These are phyloP conservation scores for Sphyrna mokarran DNA, from an alignment of 2,113 vertebrate species.

Conservation along the genomic window DNA sequence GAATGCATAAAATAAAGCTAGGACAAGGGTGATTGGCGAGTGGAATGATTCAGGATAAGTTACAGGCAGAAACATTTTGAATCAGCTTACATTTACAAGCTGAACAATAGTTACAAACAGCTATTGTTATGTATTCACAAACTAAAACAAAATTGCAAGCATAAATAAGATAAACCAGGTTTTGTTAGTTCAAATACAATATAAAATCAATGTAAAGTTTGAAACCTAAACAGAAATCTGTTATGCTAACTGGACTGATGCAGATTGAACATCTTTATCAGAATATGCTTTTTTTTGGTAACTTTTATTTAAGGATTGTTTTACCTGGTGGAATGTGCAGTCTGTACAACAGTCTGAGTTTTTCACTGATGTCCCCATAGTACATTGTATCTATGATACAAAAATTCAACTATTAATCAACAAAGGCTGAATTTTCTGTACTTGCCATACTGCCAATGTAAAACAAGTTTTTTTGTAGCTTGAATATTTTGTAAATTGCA, in stretches of 20 bases:
- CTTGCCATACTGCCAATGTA: background rate
- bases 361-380: conserved; percentile 89
- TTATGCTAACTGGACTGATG: background rate
- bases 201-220: background rate
- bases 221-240: background rate
- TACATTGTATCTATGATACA: conserved; percentile 73
- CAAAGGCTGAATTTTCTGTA: background rate
- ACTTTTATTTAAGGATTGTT: conserved; percentile 37
- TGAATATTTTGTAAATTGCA: background rate
- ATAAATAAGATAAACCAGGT: background rate
- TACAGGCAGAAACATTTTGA: background rate
- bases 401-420: conserved; percentile 38
- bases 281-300: background rate
- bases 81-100: background rate
- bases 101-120: background rate
- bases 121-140: background rate
- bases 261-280: background rate
- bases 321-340: conserved; percentile 89
- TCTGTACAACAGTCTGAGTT: conserved; percentile 78
- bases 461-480: background rate
- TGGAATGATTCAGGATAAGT: background rate
- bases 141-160: background rate
- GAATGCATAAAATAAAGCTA: background rate
- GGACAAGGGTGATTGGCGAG: background rate
- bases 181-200: background rate